These are phyloP conservation scores for Ips typographus DNA, from an alignment of 1,140 invertebrate species.

Conservation along the genomic window DNA sequence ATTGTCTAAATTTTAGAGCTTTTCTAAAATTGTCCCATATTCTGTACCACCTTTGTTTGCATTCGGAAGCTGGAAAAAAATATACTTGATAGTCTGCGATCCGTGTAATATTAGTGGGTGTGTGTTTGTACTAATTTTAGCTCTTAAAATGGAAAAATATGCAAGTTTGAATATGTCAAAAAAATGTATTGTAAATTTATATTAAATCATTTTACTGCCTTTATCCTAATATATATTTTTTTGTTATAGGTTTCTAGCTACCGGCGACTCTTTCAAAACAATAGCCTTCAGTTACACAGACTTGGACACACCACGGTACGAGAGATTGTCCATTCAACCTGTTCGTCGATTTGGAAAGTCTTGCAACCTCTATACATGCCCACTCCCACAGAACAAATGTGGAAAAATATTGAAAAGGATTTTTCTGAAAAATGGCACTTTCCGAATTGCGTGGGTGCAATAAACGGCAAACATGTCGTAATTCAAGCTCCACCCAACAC, in stretches of 20 bases:
- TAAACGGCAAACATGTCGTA: conserved; percentile 55
- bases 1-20: too few relatives aligned
- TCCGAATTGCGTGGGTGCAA: conserved; percentile 51
- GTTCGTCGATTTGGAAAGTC: conserved; percentile 23
- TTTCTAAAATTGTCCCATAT: too few relatives aligned
- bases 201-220: background rate
- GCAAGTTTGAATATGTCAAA: background rate
- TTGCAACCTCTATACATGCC: conserved; percentile 28
- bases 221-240: background rate
- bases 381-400: conserved; percentile 12
- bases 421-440: conserved; percentile 43
- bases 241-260: conserved; percentile 7
- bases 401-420: conserved; percentile 38
- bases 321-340: conserved; percentile 30
- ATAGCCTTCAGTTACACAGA: conserved; percentile 28
- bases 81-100: too few relatives aligned
- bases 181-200: too few relatives aligned
- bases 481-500: conserved; percentile 47
- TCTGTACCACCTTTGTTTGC: too few relatives aligned
- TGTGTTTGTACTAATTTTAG: background rate
- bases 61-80: too few relatives aligned
- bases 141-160: background rate
- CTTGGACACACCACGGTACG: conserved; percentile 33
- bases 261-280: conserved; percentile 21
- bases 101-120: too few relatives aligned